phyloP scores from a whole-genome alignment of 2,113 vertebrate genomes.

The Alexandromys fortis region DNA sequence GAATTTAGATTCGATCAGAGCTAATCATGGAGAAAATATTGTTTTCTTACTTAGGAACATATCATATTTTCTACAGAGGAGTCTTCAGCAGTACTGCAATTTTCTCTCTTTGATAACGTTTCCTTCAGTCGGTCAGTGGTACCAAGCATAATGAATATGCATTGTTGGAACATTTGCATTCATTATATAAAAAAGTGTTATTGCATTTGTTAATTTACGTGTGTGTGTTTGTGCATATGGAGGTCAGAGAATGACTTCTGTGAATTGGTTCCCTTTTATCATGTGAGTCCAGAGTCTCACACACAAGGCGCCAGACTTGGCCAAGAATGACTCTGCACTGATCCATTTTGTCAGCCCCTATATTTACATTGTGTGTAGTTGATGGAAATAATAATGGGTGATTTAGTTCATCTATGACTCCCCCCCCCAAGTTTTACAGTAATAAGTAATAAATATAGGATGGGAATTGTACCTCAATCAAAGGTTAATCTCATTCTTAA shows the following conservation, averaged over 20 bases:
- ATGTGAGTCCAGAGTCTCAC: neutral
- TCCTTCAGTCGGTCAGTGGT: neutral
- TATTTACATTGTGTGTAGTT: neutral
- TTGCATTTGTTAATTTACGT: neutral
- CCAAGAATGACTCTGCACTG: neutral
- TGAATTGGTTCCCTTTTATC: neutral
- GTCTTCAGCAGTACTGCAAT: neutral
- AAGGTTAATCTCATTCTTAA: neutral
- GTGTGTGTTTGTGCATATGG: neutral
- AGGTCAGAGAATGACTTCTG: neutral
- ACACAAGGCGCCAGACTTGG: neutral
- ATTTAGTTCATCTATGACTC: neutral
- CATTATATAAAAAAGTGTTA: neutral
- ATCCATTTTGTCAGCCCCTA: neutral
- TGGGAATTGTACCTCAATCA: accelerated
- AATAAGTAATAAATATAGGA: neutral
- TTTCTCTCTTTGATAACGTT: neutral
- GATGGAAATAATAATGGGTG: neutral
- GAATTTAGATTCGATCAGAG: neutral
- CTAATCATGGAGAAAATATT: neutral
- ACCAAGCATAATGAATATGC: neutral
- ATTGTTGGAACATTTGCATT: neutral
- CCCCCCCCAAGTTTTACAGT: neutral
- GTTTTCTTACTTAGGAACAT: neutral
- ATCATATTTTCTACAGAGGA: neutral